Base-by-base conservation (phyloP, 2,797 vertebrate species). In the Jordanella pulchra region DNA sequence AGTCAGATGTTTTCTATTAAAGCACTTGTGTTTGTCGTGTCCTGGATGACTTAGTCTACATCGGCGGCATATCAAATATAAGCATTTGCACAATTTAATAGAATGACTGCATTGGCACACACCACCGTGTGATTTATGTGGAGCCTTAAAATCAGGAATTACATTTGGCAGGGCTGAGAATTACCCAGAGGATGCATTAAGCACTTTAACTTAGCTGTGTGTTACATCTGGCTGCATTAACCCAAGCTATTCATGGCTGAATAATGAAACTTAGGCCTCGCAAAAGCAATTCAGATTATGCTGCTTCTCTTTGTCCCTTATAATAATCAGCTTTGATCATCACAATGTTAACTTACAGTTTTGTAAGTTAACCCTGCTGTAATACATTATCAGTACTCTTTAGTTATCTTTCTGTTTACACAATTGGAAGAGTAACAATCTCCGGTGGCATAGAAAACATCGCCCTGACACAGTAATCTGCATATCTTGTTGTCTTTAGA, bases 401-500 rank as follows among this genome's bases (percentile, higher is more conserved):
- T 30, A 32, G 39, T 47, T 69, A 50, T 18, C 50, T 50, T 35
- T 73, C 25, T 55, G 35, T 72, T 67, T 66, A 51, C 66, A 78
- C 14, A 54, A 65, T 50, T 39, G 27, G 28, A n/a, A 75, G 53
- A 78, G 60, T 70, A 79, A 35, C n/a, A 53, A 73, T 75, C 79
- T 75, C 47, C 47, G 51, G 50, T 75, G 56, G 84, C 76, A 55
- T 58, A 78, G 61, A 73, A 74, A 69, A 53, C 70, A 47, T 66
- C 67, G 71, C 60, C 67, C 71, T 72, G 85, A 85, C 81, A 84
- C 60, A 67, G 65, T 75, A 75, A 89, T 82, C 84, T 77, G 80
- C 81, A 79, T 78, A 76, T 84, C 76, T 69, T 84, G 78, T 87
- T 89, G 84, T 65, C 78, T 75, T 78, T 84, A 83, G 76, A 89